phyloP scores from a whole-genome alignment of 2,797 vertebrate species.

The Amblyraja radiata region DNA sequence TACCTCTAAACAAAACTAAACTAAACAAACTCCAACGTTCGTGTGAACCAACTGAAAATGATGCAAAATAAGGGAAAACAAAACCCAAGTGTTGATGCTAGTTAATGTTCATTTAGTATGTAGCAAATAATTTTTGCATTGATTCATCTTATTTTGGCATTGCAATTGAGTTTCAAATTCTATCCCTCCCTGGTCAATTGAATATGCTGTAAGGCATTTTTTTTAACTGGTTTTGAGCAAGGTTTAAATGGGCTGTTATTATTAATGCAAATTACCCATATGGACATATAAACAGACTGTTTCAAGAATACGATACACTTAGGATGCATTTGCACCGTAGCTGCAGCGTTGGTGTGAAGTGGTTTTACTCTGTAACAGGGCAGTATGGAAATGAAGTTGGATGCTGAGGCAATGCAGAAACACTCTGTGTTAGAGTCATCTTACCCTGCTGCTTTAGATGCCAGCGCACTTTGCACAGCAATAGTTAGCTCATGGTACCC shows the following conservation, averaged over 20 bases:
- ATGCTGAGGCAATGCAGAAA: not conserved
- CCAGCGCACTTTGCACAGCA: not conserved
- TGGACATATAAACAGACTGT: conserved; percentile 26
- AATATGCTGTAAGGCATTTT: conserved; percentile 13
- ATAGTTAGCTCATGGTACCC: not conserved
- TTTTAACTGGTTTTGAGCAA: not conserved
- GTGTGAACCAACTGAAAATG: not conserved
- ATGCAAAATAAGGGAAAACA: not conserved
- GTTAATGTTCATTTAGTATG: not conserved
- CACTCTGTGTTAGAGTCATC: not conserved
- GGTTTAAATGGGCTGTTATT: conserved; percentile 17
- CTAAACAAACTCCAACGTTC: not conserved
- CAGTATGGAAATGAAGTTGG: not conserved
- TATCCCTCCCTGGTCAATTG: conserved; percentile 18
- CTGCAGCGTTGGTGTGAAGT: not conserved
- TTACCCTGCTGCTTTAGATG: not conserved
- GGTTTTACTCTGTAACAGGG: not conserved
- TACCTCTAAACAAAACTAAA: too few relatives aligned
- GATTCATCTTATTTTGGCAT: conserved; percentile 31
- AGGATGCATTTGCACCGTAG: not conserved
- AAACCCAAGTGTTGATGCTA: not conserved
- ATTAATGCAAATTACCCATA: conserved; percentile 33
- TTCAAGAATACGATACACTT: conserved; percentile 1
- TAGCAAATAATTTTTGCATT: conserved; percentile 16
- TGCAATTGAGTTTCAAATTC: not conserved